These are phyloP conservation scores for Arnoldichthys spilopterus DNA, from an alignment of 2,797 vertebrate species.

Conservation along the genomic window DNA sequence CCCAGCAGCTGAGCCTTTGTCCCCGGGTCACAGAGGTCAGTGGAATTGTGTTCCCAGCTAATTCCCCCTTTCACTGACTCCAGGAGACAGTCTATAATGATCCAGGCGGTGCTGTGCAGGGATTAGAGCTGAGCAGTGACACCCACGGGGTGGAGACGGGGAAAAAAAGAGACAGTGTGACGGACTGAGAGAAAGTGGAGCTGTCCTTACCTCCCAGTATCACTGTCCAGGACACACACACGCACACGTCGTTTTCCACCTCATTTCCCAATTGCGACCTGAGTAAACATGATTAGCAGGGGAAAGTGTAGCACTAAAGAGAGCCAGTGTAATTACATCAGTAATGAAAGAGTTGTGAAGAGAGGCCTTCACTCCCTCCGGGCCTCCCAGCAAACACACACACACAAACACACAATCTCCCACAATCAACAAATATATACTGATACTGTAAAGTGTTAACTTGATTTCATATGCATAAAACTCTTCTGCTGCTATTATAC, in stretches of 20 bases:
- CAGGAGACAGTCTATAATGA: conserved; percentile 87
- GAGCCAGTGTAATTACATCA: conserved; percentile 86
- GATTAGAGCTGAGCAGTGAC: conserved; percentile 75
- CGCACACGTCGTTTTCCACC: conserved; percentile 80
- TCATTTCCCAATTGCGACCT: conserved; percentile 90
- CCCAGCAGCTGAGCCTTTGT: conserved; percentile 85
- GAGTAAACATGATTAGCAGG: conserved; percentile 91
- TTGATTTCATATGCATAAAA: not conserved
- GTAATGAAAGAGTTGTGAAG: conserved; percentile 75
- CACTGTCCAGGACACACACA: conserved; percentile 64
- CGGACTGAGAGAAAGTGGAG: conserved; percentile 36
- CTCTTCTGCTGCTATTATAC: too few relatives aligned
- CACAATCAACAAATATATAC: conserved; percentile 25
- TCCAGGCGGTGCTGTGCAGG: conserved; percentile 72
- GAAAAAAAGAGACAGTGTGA: conserved; percentile 33
- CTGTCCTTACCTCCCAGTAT: conserved; percentile 71
- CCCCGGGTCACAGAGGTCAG: conserved; percentile 81
- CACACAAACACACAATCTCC: not conserved
- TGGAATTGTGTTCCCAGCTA: conserved; percentile 86
- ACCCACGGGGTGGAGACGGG: conserved; percentile 64
- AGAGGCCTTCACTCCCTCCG: conserved; percentile 45
- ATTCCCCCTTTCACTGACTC: conserved; percentile 87
- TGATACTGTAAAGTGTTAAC: not conserved
- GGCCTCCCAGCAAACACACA: conserved; percentile 27
- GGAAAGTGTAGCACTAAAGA: conserved; percentile 85